These are phyloP conservation scores for Sakesphorus luctuosus DNA, from an alignment of 2,113 vertebrate species.

Conservation along the genomic window DNA sequence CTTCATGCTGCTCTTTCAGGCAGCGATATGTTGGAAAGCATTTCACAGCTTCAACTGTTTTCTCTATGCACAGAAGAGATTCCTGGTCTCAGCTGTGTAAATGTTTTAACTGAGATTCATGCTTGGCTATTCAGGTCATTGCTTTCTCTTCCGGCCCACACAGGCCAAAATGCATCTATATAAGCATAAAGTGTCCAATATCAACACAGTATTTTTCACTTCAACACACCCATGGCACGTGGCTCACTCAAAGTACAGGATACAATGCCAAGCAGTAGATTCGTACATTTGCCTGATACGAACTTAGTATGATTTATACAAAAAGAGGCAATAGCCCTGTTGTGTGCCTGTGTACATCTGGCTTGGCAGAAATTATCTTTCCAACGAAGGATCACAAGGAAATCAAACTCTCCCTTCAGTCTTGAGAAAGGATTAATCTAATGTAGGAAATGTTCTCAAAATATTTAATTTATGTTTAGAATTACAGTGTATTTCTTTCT, in stretches of 20 bases:
- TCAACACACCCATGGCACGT: slow-evolving; percentile 55
- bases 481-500: background rate
- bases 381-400: background rate
- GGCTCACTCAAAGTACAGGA: slow-evolving; percentile 27
- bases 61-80: slow-evolving; percentile 52
- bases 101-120: slow-evolving; percentile 72
- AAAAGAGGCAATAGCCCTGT: background rate
- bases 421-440: slow-evolving; percentile 1
- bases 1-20: background rate
- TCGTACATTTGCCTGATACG: slow-evolving; percentile 31
- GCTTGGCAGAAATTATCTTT: slow-evolving; percentile 6
- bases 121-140: slow-evolving; percentile 59
- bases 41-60: slow-evolving; percentile 47
- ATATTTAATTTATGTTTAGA: background rate
- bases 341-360: background rate
- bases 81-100: slow-evolving; percentile 71
- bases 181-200: slow-evolving; percentile 63
- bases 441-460: background rate
- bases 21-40: background rate
- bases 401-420: background rate
- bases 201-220: slow-evolving; percentile 49
- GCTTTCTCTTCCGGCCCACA: slow-evolving; percentile 62
- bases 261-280: slow-evolving; percentile 43
- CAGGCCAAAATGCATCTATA: slow-evolving; percentile 57
- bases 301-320: slow-evolving; percentile 24